Evolutionary conservation across 2,888 invertebrate genomes (phyloP).

Genomic region (Drosophila vallismaia): DNA sequence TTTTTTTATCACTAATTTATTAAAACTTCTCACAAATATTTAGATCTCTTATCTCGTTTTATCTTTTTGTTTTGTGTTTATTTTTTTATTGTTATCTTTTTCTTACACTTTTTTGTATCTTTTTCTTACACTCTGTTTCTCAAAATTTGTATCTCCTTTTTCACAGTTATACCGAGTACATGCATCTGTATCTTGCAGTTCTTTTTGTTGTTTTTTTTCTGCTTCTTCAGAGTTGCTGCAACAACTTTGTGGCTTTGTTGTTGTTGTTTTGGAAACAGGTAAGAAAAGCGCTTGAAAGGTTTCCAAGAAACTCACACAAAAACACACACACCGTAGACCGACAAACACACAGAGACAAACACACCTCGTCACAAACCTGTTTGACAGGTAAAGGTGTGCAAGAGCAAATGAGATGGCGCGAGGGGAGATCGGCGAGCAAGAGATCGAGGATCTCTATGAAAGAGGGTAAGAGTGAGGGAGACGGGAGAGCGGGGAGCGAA

Average conservation of each 20-base stretch:
- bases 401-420: conserved; percentile 23
- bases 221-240: conserved; percentile 33
- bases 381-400: conserved; percentile 75
- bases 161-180: conserved; percentile 68
- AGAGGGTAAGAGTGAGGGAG: conserved; percentile 5
- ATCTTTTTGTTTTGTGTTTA: neutral
- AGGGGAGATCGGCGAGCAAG: conserved; percentile 45
- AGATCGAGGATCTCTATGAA: conserved; percentile 12
- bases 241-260: conserved; percentile 42
- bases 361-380: conserved; percentile 66
- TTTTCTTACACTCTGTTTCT: conserved; percentile 14
- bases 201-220: conserved; percentile 16
- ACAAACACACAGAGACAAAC: neutral
- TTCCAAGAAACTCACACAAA: conserved; percentile 66
- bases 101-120: neutral
- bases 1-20: neutral
- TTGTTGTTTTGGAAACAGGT: conserved; percentile 57
- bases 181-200: conserved; percentile 62
- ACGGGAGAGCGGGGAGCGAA: conserved; percentile 15
- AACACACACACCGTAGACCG: neutral
- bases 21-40: neutral
- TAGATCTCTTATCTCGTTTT: neutral
- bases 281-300: conserved; percentile 74
- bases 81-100: neutral
- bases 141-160: conserved; percentile 37